Base-by-base conservation (phyloP, 53 echinoderm and acorn worm genomes). In the Patiria pectinifera region DNA sequence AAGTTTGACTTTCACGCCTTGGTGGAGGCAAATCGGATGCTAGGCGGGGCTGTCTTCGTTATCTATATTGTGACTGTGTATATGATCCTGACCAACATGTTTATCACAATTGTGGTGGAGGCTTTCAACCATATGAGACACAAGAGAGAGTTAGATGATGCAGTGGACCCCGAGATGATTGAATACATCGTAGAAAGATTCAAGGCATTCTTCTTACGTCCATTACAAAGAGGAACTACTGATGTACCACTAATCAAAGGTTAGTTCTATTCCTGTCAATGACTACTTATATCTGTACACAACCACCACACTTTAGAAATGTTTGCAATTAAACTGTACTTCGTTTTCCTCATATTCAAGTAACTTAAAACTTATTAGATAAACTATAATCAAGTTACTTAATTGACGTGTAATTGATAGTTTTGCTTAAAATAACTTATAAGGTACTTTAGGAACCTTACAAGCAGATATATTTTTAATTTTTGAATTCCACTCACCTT, bases 1-100 rank as follows among this genome's bases (percentile, higher is more conserved):
- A 82, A 91, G 18, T 96, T 96, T 70, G 96, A 96, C 85, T 96
- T 93, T 75, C 18, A 96, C 11, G 93, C 96, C 66, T 22, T 96
- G 76, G 23, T 62, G 59, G 90, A 87, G 14, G 93, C 89, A 23
- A 93, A 96, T 72, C 70, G 92, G 3, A 72, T 85, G 14, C 61
- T 96, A 24, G 94, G 96, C 8, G 93, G 91, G 0, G 86, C 92
- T 61, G 92, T 96, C 92, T 96, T 96, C 63, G 22, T 94, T 23
- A 43, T 92, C 63, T 96, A 94, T 85, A 95, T 96, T 35, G 45
- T 96, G 59, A 85, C 94, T 11, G 91, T 93, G 69, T 96, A 95
- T 44, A 93, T 94, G 83, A 95, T 96, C 62, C 63, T 96, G 72
- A 93, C 88, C 19, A 96, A 96, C 66, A 96, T 96, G 96, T 95